Evolutionary conservation across 92 coral and sea anemone genomes (phyloP), one percentile per base, ranked within the genome.

Genomic region (Porites rus): DNA sequence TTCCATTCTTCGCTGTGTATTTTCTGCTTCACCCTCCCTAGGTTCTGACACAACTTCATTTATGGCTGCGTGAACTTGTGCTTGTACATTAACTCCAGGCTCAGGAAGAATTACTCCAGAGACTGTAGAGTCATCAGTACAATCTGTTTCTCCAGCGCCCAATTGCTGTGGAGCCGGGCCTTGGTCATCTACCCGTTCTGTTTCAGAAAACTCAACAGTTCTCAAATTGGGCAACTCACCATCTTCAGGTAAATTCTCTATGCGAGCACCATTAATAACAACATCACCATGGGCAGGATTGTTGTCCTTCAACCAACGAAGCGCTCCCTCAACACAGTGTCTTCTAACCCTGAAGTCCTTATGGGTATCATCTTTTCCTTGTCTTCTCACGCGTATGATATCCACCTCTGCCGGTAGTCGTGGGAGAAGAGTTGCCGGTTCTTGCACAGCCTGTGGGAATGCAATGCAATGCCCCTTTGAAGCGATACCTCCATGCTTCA

Each of bases 281-380:
- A 54, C 14, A 13, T 54, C 60, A 10, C 12, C 60, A 53, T 82
- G 68, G 19, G 70, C 84, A 22, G 72, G 70, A 62, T 78, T 88
- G 46, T 87, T 79, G 24, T 8, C 72, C 65, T 65, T 65, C 24
- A 90, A 58, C 93, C 91, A 90, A 21, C 82, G 52, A 20, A 91
- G 72, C 0, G 87, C 89, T 14, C 66, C 73, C 38, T 82, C 51
- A 5, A 90, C 88, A 25, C 88, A 72, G n/a, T 50, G 76, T 59
- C 89, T 31, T 65, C 83, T 69, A 3, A 88, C 92, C 11, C 86
- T 77, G 28, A 91, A 78, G 65, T 91, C 89, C 46, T 62, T 70
- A 46, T 88, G 83, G 38, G 91, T 76, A 75, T 87, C 86, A 17
- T 87, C 84, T 59, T 68, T 86, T n/a, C 94, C 92, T 70, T 92